Base-by-base conservation (phyloP, 2,113 vertebrate genomes). In the Ctenomys sociabilis region DNA sequence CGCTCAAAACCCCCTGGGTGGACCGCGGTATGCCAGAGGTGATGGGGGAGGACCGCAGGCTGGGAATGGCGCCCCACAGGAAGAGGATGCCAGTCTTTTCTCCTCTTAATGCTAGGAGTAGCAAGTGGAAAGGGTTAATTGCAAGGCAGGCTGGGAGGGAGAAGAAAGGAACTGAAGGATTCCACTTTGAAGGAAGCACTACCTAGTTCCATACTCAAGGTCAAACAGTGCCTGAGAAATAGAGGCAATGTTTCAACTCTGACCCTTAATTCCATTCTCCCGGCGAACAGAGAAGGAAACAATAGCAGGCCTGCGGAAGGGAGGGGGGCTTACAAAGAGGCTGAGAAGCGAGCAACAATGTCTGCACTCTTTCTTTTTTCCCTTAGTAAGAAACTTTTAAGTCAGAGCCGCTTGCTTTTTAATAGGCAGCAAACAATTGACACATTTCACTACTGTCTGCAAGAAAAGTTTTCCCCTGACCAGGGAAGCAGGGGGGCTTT, bases 241-340 rank as follows among this genome's bases (percentile, higher is more conserved):
- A 57, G 66, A 68, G 95, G 89, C 90, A 80, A 96, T 84, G 88
- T 61, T 88, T 95, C 93, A 94, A 93, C 93, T 91, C 87, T 72
- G 89, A 96, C 86, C 91, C 94, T 68, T 93, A 82, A 93, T 84
- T 97, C 78, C 80, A 81, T 80, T 86, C 90, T 43, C 89, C 81
- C 89, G 85, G 90, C 68, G 85, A 93, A 80, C 5, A 16, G 40
- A 49, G 85, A 24, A 43, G 43, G 84, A 83, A n/a, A 85, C 14
- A 80, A 94, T 32, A 86, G 84, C 37, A 40, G 70, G 61, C 19
- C 28, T 10, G 59, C 37, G 37, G 91, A 66, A 49, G 17, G 54
- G 70, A 28, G 12, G 7, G 61, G 68, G 78, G 75, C 11, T 52
- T n/a, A 43, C 78, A 75, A 80, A 37, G 83, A 95, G 81, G 45